Base-by-base conservation (phyloP, 2,888 invertebrate genomes). In the Synergus itoensis region DNA sequence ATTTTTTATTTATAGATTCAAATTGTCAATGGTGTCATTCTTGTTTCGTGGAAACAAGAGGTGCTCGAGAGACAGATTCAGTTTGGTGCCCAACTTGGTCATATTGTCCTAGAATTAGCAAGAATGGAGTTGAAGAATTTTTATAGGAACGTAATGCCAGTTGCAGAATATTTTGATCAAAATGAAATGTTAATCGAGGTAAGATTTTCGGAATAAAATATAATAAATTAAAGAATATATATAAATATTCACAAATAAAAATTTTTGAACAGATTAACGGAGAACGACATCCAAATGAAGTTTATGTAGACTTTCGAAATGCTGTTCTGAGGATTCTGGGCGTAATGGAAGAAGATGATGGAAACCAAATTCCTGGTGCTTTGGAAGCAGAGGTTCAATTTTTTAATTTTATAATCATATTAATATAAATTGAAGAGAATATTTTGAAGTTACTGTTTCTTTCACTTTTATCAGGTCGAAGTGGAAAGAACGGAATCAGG, bases 131-230 rank as follows among this genome's bases (percentile, higher is more conserved):
- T 98, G 78, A 95, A 95, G 91, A 97, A 97, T 94, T 98, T 97
- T 94, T 97, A 97, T 91, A 95, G 95, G 90, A 96, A 96, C 92
- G 97, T 97, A 76, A 96, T 97, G 95, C 97, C 97, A 0, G 97
- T 98, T 36, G 97, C 97, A 0, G 98, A 98, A 91, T 97, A 97
- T 93, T 97, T 97, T 91, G 97, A 97, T 90, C 97, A 97, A 92
- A 96, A 96, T 89, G 96, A 96, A 89, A 95, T 97, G 94, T 93
- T 96, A 63, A 92, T 95, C 87, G 94, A 95, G 92, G 96, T 96
- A 92, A 93, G 93, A 91, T 18, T n/a, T 18, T 41, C 12, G 28
- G 43, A 77, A 11, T 64, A 14, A 7, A 45, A 36, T 11, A 36
- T 65, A 12, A 4, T 67, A 28, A 16, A 28, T 18, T 12, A 18